Evolutionary conservation across 1,140 invertebrate species (phyloP), one percentile per base, ranked within the genome.

Genomic region (Zelostemma sp.): DNA sequence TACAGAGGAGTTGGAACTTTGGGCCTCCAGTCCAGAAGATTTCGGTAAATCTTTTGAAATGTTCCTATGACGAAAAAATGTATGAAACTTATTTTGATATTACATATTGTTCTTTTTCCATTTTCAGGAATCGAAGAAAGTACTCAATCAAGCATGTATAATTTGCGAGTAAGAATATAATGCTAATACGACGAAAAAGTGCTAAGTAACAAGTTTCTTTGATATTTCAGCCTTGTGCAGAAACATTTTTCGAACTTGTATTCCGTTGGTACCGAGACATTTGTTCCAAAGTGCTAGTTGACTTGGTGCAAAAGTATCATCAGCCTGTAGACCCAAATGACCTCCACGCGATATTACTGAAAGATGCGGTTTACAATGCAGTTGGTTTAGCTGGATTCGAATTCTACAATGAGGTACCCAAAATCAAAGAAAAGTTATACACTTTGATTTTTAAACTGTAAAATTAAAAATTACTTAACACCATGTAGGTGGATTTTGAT

Each of bases 341-440:
- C 85, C 83, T 96, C 58, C 87, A 89, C 62, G 88, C 89, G 8
- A 93, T 98, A 75, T 82, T 97, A 53, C 86, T 91, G 16, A 97
- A 97, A 86, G 96, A 98, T 87, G 96, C 96, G n/a, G 91, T 98
- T 51, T 98, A 98, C 76, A 96, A 95, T 86, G 95, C 96, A 0
- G 91, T 96, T 48, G 95, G 95, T 12, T 86, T 96, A 50, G 92
- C 91, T n/a, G 91, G 95, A 0, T 96, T 94, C 84, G 94, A 97
- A 73, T 87, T 98, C 45, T 97, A 95, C 81, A 95, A 98, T 83
- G 93, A 96, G 78, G 93, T 96, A 85, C 85, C 78, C 14, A 9
- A 18, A 15, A 51, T 14, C 2, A 38, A n/a, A 47, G 21, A 25
- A 25, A 47, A 60, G 3, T 14, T 46, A 19, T 48, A 48, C 18